Evolutionary conservation across 2,113 vertebrate species (phyloP), one percentile per base, ranked within the genome.

Genomic region (Gavia stellata): DNA sequence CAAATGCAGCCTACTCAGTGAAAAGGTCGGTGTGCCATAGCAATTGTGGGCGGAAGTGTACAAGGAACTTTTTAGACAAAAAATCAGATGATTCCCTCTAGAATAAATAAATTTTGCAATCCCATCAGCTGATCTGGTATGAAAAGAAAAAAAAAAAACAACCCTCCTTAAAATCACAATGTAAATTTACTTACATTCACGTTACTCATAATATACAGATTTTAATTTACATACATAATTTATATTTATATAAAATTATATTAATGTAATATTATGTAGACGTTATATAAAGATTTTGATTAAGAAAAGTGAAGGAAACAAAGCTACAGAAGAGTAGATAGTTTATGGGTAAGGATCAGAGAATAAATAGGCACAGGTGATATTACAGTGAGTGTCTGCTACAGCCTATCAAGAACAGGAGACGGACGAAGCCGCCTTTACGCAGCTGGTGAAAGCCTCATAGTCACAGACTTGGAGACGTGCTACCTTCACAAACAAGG

Each of bases 201-300:
- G 24, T 79, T 91, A 65, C 17, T 88, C 34, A 56, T 44, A 77
- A 79, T 47, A 33, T 34, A 44, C 24, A 56, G 21, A 70, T 34
- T 66, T 82, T 77, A 88, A 83, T 91, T 91, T 74, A 38, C 77
- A 87, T 85, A 42, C 50, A 19, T 75, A 84, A 78, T 75, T 81
- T 65, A 62, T 86, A 71, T 78, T 81, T 74, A 67, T 80, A 59
- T 89, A 63, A 73, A 91, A 68, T 73, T 62, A 58, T 70, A 66
- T 49, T 89, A 1, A 74, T 92, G 40, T 53, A 91, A 62, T 79
- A 78, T 74, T 87, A 92, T 84, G 18, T 53, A 34, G 53, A 75
- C 55, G 63, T 87, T 71, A 71, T 81, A 13, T 36, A 47, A 91
- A 94, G 18, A 59, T 75, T 91, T 91, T 97, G 47, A 94, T 93